Base-by-base conservation (phyloP, 1,140 invertebrate genomes). In the Notospermus geniculatus region DNA sequence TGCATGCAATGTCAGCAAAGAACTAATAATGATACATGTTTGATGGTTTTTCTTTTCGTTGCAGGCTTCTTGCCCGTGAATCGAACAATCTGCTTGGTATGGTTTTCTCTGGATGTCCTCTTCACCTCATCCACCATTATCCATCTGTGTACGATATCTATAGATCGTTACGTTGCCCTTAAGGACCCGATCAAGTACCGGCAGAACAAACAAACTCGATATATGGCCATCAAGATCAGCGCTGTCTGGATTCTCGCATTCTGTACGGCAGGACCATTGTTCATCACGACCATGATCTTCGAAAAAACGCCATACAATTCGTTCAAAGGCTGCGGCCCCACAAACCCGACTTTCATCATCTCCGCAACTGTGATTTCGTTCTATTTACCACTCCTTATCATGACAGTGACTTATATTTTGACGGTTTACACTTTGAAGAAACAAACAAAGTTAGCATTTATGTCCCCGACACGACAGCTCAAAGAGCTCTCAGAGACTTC, bases 111-210 rank as follows among this genome's bases (percentile, higher is more conserved):
- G 66, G 93, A 96, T 79, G 92, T 95, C 27, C 83, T 95, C 36
- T 90, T 92, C 27, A 95, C 92, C 72, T 91, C 90, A 0, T 89
- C 91, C 2, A 91, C 90, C 71, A 96, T 96, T 74, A 88, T 95
- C 85, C 93, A 96, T 85, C 93, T 96, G 91, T 93, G 92, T 75
- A 92, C 92, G 83, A 95, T 96, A 70, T 91, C 90, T 46, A 82
- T 95, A 43, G 92, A 92, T 58, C 86, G 92, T 71, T 72, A 66
- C 60, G 73, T 76, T 36, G 87, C 86, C n/a, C 84, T 94, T 22
- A 85, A 90, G 11, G 92, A 91, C 75, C 91, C 91, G 0, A 92
- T 93, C 89, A 87, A 89, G 70, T 92, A 92, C 69, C 50, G 30
- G 13, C 30, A 41, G 11, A 36, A 22, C 17, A 27, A 45, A 25